phyloP scores from a whole-genome alignment of 2,888 invertebrate genomes.

The Malthinus flaveolus region DNA sequence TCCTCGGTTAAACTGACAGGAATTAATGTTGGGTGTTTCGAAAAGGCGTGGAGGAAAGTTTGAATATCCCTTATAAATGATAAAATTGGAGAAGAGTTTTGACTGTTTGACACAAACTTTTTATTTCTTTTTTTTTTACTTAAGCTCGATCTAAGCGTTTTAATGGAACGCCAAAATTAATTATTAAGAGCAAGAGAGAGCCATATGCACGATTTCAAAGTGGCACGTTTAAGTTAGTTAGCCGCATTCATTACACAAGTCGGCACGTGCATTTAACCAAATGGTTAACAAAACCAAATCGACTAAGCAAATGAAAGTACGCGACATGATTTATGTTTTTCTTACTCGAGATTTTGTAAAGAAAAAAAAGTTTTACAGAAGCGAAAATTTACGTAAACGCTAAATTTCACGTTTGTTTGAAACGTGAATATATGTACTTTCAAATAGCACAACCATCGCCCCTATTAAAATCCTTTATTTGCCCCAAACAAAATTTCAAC shows the following conservation, averaged over 20 bases:
- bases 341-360: slow-evolving; percentile 14
- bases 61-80: slow-evolving; percentile 7
- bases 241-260: slow-evolving; percentile 9
- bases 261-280: slow-evolving; percentile 12
- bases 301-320: slow-evolving; percentile 11
- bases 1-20: slow-evolving; percentile 11
- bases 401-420: slow-evolving; percentile 20
- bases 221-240: slow-evolving; percentile 12
- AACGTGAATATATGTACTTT: slow-evolving; percentile 8
- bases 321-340: slow-evolving; percentile 21
- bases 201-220: slow-evolving; percentile 20
- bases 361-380: slow-evolving; percentile 7
- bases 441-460: no score
- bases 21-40: slow-evolving; percentile 10
- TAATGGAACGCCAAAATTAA: slow-evolving; percentile 9
- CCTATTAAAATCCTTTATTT: no score
- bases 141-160: slow-evolving; percentile 1
- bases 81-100: slow-evolving; percentile 10
- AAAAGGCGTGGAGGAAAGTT: slow-evolving; percentile 11
- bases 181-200: slow-evolving; percentile 11
- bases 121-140: slow-evolving; percentile 1
- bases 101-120: not conserved
- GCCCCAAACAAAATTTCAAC: no score
- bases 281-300: slow-evolving; percentile 16
- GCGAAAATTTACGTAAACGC: slow-evolving; percentile 11